Evolutionary conservation across 2,888 invertebrate species (phyloP).

Genomic region (Cantharis nigra): DNA sequence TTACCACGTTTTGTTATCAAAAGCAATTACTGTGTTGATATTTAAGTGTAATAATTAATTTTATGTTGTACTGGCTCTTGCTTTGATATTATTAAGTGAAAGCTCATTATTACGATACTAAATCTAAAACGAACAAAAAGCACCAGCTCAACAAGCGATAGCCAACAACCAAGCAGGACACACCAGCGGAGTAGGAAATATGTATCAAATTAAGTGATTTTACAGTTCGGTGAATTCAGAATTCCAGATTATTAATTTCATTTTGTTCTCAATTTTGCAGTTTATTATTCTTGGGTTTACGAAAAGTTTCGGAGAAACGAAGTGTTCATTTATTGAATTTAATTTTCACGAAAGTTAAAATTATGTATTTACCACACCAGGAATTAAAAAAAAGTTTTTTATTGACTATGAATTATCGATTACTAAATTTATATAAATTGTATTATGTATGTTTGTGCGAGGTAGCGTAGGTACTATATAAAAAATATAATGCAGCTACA

Average conservation of each 20-base stretch:
- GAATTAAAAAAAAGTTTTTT: not conserved
- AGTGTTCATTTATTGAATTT: conserved; percentile 3
- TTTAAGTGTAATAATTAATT: not conserved
- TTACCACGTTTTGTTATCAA: not conserved
- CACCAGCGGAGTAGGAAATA: conserved; percentile 23
- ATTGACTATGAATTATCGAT: not conserved
- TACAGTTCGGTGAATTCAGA: conserved; percentile 27
- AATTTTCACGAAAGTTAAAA: not conserved
- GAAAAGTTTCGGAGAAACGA: conserved; percentile 11
- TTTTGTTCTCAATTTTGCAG: conserved; percentile 20
- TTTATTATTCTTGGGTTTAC: conserved; percentile 17
- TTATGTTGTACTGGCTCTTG: not conserved
- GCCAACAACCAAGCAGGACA: conserved; percentile 14
- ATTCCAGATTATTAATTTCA: conserved; percentile 27
- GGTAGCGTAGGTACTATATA: not conserved
- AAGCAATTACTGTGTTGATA: not conserved
- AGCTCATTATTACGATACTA: conserved; percentile 11
- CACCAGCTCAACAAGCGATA: conserved; percentile 11
- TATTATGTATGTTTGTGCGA: not conserved
- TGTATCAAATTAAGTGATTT: conserved; percentile 32
- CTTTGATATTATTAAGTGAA: not conserved
- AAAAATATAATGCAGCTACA: not conserved
- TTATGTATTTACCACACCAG: not conserved
- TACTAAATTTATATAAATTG: not conserved
- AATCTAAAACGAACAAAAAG: conserved; percentile 18